phyloP scores from a whole-genome alignment of 2,888 invertebrate species.

The Leucophenga maculata region DNA sequence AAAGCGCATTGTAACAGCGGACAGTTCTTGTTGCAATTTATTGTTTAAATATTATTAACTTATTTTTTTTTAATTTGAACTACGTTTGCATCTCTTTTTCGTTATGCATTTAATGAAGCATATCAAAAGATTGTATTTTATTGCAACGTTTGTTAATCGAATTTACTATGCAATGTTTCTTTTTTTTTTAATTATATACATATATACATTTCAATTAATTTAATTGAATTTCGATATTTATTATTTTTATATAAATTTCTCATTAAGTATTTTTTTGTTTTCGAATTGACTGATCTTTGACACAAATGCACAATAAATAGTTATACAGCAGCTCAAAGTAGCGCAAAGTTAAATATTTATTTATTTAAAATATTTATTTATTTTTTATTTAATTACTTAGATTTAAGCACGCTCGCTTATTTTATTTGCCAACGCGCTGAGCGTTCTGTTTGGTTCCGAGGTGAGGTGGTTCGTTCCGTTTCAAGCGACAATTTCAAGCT shows the following conservation, averaged over 20 bases:
- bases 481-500: conserved; percentile 54
- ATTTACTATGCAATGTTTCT: too few relatives aligned
- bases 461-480: conserved; percentile 19
- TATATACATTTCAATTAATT: neutral
- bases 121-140: too few relatives aligned
- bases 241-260: neutral
- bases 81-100: too few relatives aligned
- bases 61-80: too few relatives aligned
- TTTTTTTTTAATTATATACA: neutral
- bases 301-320: neutral
- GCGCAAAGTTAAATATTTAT: neutral
- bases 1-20: neutral
- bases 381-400: conserved; percentile 2
- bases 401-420: conserved; percentile 17
- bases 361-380: neutral
- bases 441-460: conserved; percentile 31
- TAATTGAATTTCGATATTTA: neutral
- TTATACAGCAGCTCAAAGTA: neutral
- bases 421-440: neutral
- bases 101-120: too few relatives aligned
- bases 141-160: too few relatives aligned
- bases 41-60: neutral
- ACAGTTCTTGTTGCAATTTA: conserved; percentile 40
- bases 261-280: neutral
- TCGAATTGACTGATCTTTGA: neutral